Base-by-base conservation (phyloP, 2,113 vertebrate species). In the Origma solitaria region DNA sequence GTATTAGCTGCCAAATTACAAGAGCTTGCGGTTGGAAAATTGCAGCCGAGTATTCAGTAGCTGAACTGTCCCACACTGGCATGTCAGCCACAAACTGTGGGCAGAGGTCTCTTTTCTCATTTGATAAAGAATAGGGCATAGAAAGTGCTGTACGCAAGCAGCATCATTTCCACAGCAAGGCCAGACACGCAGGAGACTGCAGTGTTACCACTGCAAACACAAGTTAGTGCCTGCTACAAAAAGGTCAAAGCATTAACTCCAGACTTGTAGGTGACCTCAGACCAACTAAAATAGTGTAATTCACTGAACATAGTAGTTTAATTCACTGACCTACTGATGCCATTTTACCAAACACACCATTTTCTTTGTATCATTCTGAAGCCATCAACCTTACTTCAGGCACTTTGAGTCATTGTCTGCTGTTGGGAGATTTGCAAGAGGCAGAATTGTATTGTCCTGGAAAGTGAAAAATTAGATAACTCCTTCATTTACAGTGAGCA, bases 251-350 rank as follows among this genome's bases (percentile, higher is more conserved):
- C 87, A 82, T 76, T 40, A 86, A 54, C 56, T 89, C 72, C 72
- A 88, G 70, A 75, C 64, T 90, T 51, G 79, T 87, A 96, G 88
- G 90, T 88, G 77, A 97, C 77, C 94, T 88, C 92, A 97, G 82
- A 83, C 33, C 51, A 42, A 81, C 81, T 68, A 90, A 91, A 95
- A 93, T 82, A 94, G 72, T 37, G 37, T 33, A 76, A 89, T 86
- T 94, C 88, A 91, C 51, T 49, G 73, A 76, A 84, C 40, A 85
- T n/a, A 88, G 81, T 71, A 86, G 68, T 38, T 13, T 33, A 84
- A 83, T 92, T 94, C 88, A 91, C 57, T 28, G 44, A 86, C 88
- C 66, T 70, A 90, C 31, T 85, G 85, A 72, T 80, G 64, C 54
- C 73, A 81, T 95, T 94, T 81, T 68, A 86, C 44, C 33, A 66